Conservation (phyloP, 2,113 vertebrate genomes). For the Phalacrocorax aristotelis region DNA sequence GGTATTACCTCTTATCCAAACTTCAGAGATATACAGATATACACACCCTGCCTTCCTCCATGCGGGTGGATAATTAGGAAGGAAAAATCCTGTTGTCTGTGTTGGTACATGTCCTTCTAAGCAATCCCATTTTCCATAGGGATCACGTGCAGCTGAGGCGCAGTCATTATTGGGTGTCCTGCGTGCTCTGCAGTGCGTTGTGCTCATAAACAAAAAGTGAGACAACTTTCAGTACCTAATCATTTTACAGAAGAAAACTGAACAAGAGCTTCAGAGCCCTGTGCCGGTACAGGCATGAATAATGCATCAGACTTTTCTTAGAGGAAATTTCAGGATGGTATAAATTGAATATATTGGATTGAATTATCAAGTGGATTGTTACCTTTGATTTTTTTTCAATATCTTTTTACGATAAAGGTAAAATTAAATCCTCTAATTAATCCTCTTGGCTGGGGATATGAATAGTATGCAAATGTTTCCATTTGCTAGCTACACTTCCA, state of each 20-base stretch:
- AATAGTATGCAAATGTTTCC: neutral
- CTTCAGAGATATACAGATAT: constrained; percentile 55
- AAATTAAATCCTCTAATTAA: neutral
- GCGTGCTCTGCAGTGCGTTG: neutral
- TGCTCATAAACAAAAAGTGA: neutral
- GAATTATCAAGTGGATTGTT: neutral
- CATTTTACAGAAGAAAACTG: neutral
- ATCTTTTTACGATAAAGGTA: neutral
- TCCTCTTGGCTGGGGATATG: neutral
- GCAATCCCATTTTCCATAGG: neutral
- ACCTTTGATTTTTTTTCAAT: neutral
- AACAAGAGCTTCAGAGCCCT: neutral
- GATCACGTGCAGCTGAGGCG: neutral
- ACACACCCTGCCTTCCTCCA: constrained; percentile 24
- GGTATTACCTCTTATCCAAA: constrained; percentile 33
- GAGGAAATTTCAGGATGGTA: neutral
- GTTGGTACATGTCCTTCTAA: constrained; percentile 30
- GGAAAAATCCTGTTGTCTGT: constrained; percentile 15
- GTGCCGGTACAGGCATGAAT: neutral
- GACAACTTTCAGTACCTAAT: neutral
- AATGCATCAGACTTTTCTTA: neutral
- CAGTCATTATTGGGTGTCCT: neutral
- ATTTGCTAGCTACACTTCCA: neutral
- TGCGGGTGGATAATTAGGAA: constrained; percentile 12
- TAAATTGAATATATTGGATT: neutral